Conservation (phyloP, 2,113 vertebrate genomes). For the Oryzias javanicus region DNA sequence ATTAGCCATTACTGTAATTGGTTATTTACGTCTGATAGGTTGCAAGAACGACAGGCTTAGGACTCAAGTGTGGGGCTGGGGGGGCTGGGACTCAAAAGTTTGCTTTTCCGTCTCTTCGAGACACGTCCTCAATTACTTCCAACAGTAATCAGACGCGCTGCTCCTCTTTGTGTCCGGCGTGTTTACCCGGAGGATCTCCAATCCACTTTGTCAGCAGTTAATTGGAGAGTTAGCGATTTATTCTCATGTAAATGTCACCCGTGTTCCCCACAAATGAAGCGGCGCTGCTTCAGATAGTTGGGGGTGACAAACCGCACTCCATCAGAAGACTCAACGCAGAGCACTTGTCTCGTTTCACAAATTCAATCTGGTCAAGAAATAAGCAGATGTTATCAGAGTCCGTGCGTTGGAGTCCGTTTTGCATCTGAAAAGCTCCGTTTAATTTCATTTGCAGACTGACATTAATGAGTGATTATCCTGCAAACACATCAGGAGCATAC, state of each 20-base stretch:
- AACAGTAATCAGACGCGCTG: slow-evolving; percentile 56
- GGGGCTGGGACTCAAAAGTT: slow-evolving; percentile 36
- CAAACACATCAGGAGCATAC: slow-evolving; percentile 15
- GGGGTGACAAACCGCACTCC: slow-evolving; percentile 22
- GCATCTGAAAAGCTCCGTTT: slow-evolving; percentile 25
- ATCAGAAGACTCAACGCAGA: neutral
- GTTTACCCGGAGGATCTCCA: slow-evolving; percentile 59
- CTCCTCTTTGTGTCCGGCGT: slow-evolving; percentile 61
- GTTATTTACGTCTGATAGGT: slow-evolving; percentile 55
- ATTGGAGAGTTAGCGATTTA: slow-evolving; percentile 63
- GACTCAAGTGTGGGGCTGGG: slow-evolving; percentile 8
- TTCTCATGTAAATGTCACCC: slow-evolving; percentile 66
- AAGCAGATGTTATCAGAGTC: slow-evolving; percentile 29
- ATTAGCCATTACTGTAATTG: slow-evolving; percentile 72
- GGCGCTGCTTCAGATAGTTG: slow-evolving; percentile 28
- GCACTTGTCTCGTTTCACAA: slow-evolving; percentile 29
- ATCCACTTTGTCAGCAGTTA: slow-evolving; percentile 67
- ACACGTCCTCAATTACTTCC: slow-evolving; percentile 61
- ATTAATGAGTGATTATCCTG: slow-evolving; percentile 53
- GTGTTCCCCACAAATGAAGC: slow-evolving; percentile 53
- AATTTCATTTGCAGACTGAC: slow-evolving; percentile 54
- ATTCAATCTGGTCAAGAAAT: slow-evolving; percentile 40
- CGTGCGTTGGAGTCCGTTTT: slow-evolving; percentile 19
- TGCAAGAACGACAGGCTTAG: slow-evolving; percentile 38
- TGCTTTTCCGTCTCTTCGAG: slow-evolving; percentile 45